A percentile compares a stretch with the other conserved stretches of the same genome.
Evolutionary conservation across 2,888 invertebrate genomes (phyloP).

Genomic region (Pterostichus madidus): DNA sequence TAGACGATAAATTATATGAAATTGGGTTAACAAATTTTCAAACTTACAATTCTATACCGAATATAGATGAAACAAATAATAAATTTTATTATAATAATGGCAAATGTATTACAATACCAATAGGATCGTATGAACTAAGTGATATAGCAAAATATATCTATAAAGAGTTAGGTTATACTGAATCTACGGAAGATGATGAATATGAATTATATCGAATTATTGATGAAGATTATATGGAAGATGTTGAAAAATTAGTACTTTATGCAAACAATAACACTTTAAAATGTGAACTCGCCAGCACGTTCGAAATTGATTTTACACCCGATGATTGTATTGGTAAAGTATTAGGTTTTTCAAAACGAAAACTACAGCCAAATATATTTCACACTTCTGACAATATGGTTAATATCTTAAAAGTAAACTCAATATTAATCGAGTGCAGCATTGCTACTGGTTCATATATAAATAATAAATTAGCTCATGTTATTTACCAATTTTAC

Average conservation of each 20-base stretch:
- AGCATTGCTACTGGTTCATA: slow-evolving; percentile 7
- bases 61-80: too few relatives aligned
- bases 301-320: slow-evolving; percentile 25
- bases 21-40: too few relatives aligned
- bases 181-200: too few relatives aligned
- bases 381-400: neutral
- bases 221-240: too few relatives aligned
- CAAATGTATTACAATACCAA: too few relatives aligned
- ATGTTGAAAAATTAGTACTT: neutral
- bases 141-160: too few relatives aligned
- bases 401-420: slow-evolving; percentile 19
- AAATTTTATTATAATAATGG: too few relatives aligned
- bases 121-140: too few relatives aligned
- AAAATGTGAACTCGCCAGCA: slow-evolving; percentile 26
- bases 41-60: too few relatives aligned
- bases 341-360: slow-evolving; percentile 13
- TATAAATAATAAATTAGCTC: neutral
- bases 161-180: too few relatives aligned
- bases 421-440: slow-evolving; percentile 19
- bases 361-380: neutral
- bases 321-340: neutral
- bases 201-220: too few relatives aligned
- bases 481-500: neutral
- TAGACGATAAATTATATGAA: too few relatives aligned
- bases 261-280: slow-evolving; percentile 13